Evolutionary conservation across 2,113 vertebrate species (phyloP).

Genomic region (Camelus dromedarius): DNA sequence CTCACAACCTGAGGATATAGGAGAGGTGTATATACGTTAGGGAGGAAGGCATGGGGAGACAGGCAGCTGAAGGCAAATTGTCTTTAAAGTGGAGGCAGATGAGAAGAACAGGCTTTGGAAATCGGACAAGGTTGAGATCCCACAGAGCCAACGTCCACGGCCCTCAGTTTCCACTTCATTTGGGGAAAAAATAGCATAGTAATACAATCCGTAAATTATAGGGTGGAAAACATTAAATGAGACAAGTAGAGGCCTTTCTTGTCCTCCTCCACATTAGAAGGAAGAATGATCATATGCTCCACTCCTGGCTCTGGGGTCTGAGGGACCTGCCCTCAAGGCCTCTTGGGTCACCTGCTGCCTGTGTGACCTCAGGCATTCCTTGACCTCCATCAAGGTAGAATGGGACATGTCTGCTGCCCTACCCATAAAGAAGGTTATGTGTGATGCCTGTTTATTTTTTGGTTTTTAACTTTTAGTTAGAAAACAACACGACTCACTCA

Average conservation of each 20-base stretch:
- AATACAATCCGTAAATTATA: neutral
- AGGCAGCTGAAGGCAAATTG: neutral
- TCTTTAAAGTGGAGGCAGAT: neutral
- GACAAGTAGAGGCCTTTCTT: neutral
- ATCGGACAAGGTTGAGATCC: neutral
- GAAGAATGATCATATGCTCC: neutral
- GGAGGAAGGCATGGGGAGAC: fast-evolving
- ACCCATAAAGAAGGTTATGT: neutral
- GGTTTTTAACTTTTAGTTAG: neutral
- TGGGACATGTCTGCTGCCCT: neutral
- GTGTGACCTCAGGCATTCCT: neutral
- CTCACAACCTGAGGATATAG: neutral
- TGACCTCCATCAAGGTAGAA: neutral
- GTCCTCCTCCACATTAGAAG: neutral
- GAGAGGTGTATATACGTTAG: neutral
- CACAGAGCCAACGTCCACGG: neutral
- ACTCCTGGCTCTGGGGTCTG: neutral
- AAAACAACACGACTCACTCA: neutral
- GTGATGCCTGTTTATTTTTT: neutral
- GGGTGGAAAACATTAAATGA: neutral
- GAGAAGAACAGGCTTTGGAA: neutral
- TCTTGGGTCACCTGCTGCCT: no score
- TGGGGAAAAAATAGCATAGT: neutral
- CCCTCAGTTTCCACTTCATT: neutral
- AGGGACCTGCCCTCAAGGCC: neutral